These are phyloP conservation scores for Sebastes trivittatus DNA, from an alignment of 2,797 vertebrate species.

Conservation along the genomic window DNA sequence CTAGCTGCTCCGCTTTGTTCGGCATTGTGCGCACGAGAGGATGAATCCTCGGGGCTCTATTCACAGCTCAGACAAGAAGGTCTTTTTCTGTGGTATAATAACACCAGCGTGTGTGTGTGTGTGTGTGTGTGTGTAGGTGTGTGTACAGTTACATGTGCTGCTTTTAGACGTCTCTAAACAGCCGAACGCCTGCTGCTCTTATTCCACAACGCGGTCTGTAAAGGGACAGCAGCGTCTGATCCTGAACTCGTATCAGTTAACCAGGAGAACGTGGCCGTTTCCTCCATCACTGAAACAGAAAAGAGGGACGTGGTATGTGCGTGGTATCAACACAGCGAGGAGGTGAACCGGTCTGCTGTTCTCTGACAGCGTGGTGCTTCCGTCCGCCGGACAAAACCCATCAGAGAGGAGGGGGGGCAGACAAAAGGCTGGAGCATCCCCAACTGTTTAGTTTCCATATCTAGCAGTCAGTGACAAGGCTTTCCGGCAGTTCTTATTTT, in stretches of 20 bases:
- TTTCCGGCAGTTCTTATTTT: constrained; percentile 55
- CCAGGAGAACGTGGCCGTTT: constrained; percentile 12
- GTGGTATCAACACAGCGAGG: constrained; percentile 60
- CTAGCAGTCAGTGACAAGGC: constrained; percentile 62
- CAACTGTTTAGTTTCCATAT: constrained; percentile 71
- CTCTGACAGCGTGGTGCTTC: constrained; percentile 59
- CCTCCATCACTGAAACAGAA: constrained; percentile 14
- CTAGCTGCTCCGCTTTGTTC: constrained; percentile 61
- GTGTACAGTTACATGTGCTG: not conserved
- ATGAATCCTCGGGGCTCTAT: constrained; percentile 65
- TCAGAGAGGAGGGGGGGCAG: constrained; percentile 24
- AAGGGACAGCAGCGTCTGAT: constrained; percentile 27
- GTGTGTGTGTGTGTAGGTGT: constrained; percentile 8
- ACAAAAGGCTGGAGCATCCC: constrained; percentile 57
- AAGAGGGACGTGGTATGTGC: constrained; percentile 8
- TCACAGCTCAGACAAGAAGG: constrained; percentile 54
- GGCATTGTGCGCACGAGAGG: constrained; percentile 62
- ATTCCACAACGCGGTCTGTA: constrained; percentile 25
- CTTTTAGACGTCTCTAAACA: constrained; percentile 13
- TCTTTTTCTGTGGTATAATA: constrained; percentile 48
- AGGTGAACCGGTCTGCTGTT: constrained; percentile 53
- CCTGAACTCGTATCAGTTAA: constrained; percentile 11
- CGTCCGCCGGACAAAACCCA: constrained; percentile 46
- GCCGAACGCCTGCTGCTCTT: constrained; percentile 18
- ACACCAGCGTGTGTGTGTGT: constrained; percentile 9